Conservation (phyloP, 2,113 vertebrate genomes). For the Saguinus imperator region DNA sequence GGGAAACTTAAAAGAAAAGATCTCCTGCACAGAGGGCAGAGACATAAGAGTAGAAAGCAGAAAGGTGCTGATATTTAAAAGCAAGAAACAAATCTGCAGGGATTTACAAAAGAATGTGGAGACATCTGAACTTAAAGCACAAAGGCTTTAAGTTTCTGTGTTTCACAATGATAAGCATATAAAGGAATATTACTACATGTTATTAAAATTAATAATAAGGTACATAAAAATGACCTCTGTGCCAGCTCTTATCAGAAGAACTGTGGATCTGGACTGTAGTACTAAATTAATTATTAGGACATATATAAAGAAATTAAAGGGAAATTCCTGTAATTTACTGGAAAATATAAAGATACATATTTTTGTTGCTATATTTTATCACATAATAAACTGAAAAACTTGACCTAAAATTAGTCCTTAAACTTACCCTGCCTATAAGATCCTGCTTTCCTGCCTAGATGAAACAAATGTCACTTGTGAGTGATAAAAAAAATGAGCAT, state of each 20-base stretch:
- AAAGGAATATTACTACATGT: constrained; percentile 52
- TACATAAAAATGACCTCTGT: constrained; percentile 60
- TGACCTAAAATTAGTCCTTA: neutral
- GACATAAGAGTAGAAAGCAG: constrained; percentile 9
- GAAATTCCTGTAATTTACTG: neutral
- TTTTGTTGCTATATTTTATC: neutral
- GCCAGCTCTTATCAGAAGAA: constrained; percentile 42
- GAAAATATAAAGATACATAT: neutral
- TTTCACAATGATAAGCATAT: constrained; percentile 48
- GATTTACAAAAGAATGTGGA: constrained; percentile 20
- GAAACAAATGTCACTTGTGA: neutral
- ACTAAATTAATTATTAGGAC: neutral
- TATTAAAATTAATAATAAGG: constrained; percentile 62
- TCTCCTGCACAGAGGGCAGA: constrained; percentile 10
- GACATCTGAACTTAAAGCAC: constrained; percentile 27
- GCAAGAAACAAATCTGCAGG: constrained; percentile 50
- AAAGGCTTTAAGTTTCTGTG: neutral
- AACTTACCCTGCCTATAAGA: neutral
- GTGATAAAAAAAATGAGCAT: neutral
- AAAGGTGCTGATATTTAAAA: constrained; percentile 60
- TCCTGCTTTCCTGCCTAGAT: neutral
- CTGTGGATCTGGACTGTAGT: neutral
- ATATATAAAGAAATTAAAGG: neutral
- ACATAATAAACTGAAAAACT: neutral
- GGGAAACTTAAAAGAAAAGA: constrained; percentile 58